Conservation (phyloP, 2,888 invertebrate genomes). For the Zygothrica quintamaculata region DNA sequence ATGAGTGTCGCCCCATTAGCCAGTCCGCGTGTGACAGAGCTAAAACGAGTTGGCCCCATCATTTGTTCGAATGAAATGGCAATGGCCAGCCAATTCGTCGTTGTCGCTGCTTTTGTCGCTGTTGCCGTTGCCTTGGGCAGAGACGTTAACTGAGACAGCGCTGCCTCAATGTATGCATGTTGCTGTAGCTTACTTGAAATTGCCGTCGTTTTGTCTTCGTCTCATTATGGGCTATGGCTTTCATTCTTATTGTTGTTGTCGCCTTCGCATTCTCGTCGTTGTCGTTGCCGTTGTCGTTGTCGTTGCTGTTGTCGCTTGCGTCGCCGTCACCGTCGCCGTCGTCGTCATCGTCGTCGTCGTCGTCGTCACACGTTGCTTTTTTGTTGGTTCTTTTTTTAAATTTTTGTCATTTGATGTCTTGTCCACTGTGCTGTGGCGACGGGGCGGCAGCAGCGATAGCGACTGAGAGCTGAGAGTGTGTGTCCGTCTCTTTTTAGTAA, state of each 20-base stretch:
- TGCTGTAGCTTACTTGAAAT: constrained; percentile 48
- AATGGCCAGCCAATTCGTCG: constrained; percentile 69
- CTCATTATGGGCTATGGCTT: constrained; percentile 44
- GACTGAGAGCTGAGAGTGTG: constrained; percentile 50
- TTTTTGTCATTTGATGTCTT: constrained; percentile 80
- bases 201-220: constrained; percentile 59
- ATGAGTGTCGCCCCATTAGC: constrained; percentile 65
- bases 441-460: constrained; percentile 29
- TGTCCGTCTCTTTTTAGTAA: constrained; percentile 70
- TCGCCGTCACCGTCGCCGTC: constrained; percentile 39
- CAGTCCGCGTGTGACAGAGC: constrained; percentile 81
- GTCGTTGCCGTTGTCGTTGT: constrained; percentile 37
- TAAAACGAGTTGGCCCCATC: constrained; percentile 70
- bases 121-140: constrained; percentile 33
- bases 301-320: constrained; percentile 24
- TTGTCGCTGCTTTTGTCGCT: constrained; percentile 58
- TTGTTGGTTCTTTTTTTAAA: constrained; percentile 60
- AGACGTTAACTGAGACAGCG: constrained; percentile 43
- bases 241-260: constrained; percentile 17
- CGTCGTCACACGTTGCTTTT: constrained; percentile 50
- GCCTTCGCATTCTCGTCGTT: constrained; percentile 24
- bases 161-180: constrained; percentile 24
- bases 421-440: constrained; percentile 51
- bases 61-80: constrained; percentile 74
- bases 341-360: constrained; percentile 29